A percentile compares a stretch with the other conserved stretches of the same genome.
phyloP scores from a whole-genome alignment of 2,888 invertebrate species.

The Platycheirus rosarum region DNA sequence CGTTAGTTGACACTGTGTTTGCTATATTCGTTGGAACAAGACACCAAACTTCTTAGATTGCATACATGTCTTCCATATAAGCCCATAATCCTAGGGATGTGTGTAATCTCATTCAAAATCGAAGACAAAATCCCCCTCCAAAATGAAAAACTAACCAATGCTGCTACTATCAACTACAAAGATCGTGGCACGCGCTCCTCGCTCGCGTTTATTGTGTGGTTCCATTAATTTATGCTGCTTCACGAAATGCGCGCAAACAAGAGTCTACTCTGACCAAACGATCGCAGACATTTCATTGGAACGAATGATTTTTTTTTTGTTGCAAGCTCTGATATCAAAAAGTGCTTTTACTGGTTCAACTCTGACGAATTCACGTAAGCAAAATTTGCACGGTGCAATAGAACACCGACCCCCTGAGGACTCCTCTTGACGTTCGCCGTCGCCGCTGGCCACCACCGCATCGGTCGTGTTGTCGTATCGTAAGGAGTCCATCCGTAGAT shows the following conservation, averaged over 20 bases:
- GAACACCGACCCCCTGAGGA: constrained; percentile 7
- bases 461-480: not conserved
- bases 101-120: constrained; percentile 13
- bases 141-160: constrained; percentile 2
- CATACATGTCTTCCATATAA: constrained; percentile 1
- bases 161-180: constrained; percentile 1
- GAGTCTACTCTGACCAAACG: constrained; percentile 3
- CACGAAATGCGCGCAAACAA: constrained; percentile 16
- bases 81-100: constrained; percentile 11
- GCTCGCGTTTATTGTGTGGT: constrained; percentile 11
- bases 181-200: constrained; percentile 45
- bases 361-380: constrained; percentile 36
- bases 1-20: not conserved
- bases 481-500: constrained; percentile 7
- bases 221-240: constrained; percentile 50
- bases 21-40: not conserved
- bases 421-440: constrained; percentile 19
- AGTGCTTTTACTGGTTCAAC: constrained; percentile 44
- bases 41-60: constrained; percentile 12
- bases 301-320: constrained; percentile 30
- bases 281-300: constrained; percentile 10
- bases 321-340: constrained; percentile 13
- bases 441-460: no score
- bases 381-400: constrained; percentile 31
- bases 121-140: not conserved